Evolutionary conservation across 2,888 invertebrate genomes (phyloP), one percentile per base, ranked within the genome.

Genomic region (Cerastoderma edule): DNA sequence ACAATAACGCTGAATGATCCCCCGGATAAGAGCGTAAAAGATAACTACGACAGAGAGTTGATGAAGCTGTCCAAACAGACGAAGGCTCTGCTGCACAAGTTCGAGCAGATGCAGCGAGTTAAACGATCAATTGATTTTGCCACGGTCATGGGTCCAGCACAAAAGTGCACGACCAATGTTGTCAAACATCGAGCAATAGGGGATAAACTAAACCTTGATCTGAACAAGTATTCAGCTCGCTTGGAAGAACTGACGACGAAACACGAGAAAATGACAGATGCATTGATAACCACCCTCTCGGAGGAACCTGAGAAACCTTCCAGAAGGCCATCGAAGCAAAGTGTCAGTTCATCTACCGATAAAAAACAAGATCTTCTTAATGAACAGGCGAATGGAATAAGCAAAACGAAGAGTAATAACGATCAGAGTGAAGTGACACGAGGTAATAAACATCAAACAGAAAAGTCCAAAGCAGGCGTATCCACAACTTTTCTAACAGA

Each of bases 201-300:
- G 32, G 78, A 81, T 48, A 73, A 68, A 67, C 50, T 81, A 1
- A 78, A 78, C 32, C 67, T 75, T 28, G 81, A 81, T 39, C 53
- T 81, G 19, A 76, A 81, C 50, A 78, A 75, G 53, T 78, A 75
- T 50, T 67, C 78, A n/a, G 68, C 69, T 48, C 70, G 78, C 2
- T 56, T 81, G n/a, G 75, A 81, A 56, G 76, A 75, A 46, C 35
- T 81, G 13, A 81, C 76, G 57, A 2, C 75, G 10, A 75, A 75
- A 48, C 76, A 81, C 44, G 68, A 73, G 44, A 57, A 75, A 28
- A 35, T 60, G 27, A 60, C 60, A 35, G 60, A 39, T 22, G 22
- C 28, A n/a, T 39, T 60, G 39, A 60, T 60, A 6, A 24, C 60
- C 6, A 24, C 39, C 13, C 1, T 60, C 13, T 35, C 60, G 22